Conservation (phyloP, 2,888 invertebrate genomes). For the Orthosia gracilis region DNA sequence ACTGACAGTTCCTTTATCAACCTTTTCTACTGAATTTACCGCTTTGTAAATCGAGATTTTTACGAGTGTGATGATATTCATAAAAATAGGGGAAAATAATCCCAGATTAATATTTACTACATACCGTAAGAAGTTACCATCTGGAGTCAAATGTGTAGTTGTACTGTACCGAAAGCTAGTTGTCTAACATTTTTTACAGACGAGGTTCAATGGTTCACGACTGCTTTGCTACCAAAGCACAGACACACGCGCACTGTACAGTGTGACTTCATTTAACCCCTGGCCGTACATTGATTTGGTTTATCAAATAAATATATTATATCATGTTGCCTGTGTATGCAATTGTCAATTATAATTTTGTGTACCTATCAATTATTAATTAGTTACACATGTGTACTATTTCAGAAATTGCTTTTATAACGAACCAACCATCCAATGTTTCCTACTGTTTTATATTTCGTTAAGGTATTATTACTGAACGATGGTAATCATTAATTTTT, state of each 20-base stretch:
- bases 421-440: too few relatives aligned
- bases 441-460: background rate
- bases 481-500: background rate
- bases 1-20: constrained; percentile 79
- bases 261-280: background rate
- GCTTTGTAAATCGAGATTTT: constrained; percentile 78
- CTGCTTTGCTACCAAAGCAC: background rate
- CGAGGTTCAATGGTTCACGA: background rate
- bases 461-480: background rate
- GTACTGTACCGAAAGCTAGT: background rate
- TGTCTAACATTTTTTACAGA: background rate
- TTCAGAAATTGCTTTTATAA: background rate
- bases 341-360: too few relatives aligned
- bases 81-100: background rate
- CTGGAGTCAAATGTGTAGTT: background rate
- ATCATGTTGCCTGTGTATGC: background rate
- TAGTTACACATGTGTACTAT: background rate
- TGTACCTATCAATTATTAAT: background rate
- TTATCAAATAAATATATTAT: constrained; percentile 2
- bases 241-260: too few relatives aligned
- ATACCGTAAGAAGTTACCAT: background rate
- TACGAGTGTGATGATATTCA: constrained; percentile 2
- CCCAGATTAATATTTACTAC: constrained; percentile 8
- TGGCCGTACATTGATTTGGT: background rate
- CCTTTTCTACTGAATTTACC: constrained; percentile 89